Evolutionary conservation across 1,140 invertebrate genomes (phyloP), one percentile per base, ranked within the genome.

Genomic region (Zaprionus africanus): DNA sequence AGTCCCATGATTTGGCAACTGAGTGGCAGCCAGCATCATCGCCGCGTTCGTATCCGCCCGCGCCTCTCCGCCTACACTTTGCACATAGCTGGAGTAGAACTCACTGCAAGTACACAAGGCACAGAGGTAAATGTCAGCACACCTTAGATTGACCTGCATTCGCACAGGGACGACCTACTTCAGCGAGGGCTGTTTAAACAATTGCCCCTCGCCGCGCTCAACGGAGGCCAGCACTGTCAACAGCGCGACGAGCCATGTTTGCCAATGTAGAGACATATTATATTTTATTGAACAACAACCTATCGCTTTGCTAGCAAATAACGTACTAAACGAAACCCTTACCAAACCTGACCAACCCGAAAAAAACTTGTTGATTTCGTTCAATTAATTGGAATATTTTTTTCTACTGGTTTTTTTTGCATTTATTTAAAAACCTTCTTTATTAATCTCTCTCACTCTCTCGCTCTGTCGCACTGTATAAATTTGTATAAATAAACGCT

Each of bases 111-210:
- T 60, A 77, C 71, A 77, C 65, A 67, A 54, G 66, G 54, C 22
- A 65, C 12, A 61, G 13, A 60, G 49, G 57, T 66, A 65, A 77
- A 73, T 76, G 31, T 15, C 68, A 69, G 64, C 54, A 72, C 73
- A 79, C 6, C 41, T 84, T 78, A 56, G 70, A 72, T 88, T 88
- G 67, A 78, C 83, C 84, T 24, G 53, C 63, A 65, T 46, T 19
- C 31, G 41, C 17, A 41, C 12, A 41, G 38, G 34, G 54, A 36
- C 56, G 80, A 87, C 83, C 83, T 88, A 87, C 83, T 87, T 83
- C 81, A 17, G 34, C 41, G 60, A 76, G 66, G 84, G 83, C 80
- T 86, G 84, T 84, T 64, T 78, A 76, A 88, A 87, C 65, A 84
- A 54, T 68, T 88, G 68, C 70, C 19, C 43, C 66, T 15, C 28